Evolutionary conservation across 2,888 invertebrate genomes (phyloP).

Genomic region (Hirtodrosophila alboralis): DNA sequence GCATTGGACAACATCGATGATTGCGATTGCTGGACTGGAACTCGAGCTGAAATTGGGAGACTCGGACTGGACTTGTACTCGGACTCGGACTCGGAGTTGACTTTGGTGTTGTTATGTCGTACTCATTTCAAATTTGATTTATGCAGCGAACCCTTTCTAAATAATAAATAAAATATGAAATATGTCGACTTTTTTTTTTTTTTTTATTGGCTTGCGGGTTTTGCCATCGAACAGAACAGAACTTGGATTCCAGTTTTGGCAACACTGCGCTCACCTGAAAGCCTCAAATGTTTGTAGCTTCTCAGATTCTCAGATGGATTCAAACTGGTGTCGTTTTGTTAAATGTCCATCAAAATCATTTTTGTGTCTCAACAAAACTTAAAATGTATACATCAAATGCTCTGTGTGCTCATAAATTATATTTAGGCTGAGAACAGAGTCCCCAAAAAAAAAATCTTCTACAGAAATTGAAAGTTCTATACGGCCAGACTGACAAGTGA

Average conservation of each 20-base stretch:
- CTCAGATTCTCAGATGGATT: slow-evolving; percentile 21
- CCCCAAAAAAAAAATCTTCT: slow-evolving; percentile 21
- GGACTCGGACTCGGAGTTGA: slow-evolving; percentile 24
- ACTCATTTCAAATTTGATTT: slow-evolving; percentile 81
- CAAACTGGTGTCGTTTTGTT: slow-evolving; percentile 78
- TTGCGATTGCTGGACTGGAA: slow-evolving; percentile 22
- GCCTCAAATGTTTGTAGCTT: slow-evolving; percentile 5
- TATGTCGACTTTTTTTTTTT: slow-evolving; percentile 68
- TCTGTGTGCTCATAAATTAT: slow-evolving; percentile 69
- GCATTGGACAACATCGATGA: slow-evolving; percentile 64
- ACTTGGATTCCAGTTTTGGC: slow-evolving; percentile 22
- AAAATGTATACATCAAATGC: slow-evolving; percentile 77
- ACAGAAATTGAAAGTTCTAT: slow-evolving; percentile 49
- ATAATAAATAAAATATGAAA: slow-evolving; percentile 82
- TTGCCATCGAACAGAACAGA: slow-evolving; percentile 26
- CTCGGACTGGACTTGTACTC: slow-evolving; percentile 24
- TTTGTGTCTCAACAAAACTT: slow-evolving; percentile 71
- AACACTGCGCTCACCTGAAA: slow-evolving; percentile 51
- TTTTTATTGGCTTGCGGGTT: slow-evolving; percentile 23
- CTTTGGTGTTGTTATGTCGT: slow-evolving; percentile 76
- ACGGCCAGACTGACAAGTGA: slow-evolving; percentile 40
- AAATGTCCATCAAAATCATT: slow-evolving; percentile 82
- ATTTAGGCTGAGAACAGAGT: slow-evolving; percentile 38
- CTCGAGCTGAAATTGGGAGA: slow-evolving; percentile 19
- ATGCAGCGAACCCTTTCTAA: slow-evolving; percentile 78